Evolutionary conservation across 2,888 invertebrate species (phyloP).

Genomic region (Crematogaster levior): DNA sequence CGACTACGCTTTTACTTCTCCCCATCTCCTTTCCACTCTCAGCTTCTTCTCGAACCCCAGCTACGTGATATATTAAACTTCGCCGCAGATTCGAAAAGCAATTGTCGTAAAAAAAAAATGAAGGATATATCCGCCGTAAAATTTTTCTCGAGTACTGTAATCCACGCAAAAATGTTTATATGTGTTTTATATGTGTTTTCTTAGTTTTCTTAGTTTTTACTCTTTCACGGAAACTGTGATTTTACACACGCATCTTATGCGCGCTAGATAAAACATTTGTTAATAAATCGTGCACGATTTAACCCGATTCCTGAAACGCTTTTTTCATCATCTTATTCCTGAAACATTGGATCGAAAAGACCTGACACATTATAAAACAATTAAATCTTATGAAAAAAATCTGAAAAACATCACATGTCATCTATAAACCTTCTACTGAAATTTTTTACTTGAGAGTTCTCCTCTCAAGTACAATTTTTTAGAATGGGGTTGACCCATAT

Average conservation of each 20-base stretch:
- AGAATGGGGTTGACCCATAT: too few species aligned
- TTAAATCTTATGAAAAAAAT: too few species aligned
- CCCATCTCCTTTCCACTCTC: background rate
- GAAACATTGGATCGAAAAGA: too few species aligned
- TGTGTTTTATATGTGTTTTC: too few species aligned
- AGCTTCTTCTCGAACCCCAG: background rate
- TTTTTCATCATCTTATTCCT: too few species aligned
- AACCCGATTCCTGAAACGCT: too few species aligned
- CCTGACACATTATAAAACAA: too few species aligned
- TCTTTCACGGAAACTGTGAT: background rate
- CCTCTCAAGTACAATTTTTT: too few species aligned
- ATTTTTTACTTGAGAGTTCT: too few species aligned
- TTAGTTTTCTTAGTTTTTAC: background rate
- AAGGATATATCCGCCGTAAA: background rate
- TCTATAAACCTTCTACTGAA: too few species aligned
- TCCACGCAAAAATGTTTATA: background rate
- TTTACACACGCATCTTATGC: background rate
- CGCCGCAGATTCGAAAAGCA: conserved; percentile 14
- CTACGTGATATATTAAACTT: conserved; percentile 8
- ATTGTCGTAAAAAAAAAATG: conserved; percentile 24
- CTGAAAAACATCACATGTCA: too few species aligned
- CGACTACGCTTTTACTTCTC: conserved; percentile 21
- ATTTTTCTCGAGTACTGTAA: background rate
- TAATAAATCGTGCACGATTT: too few species aligned
- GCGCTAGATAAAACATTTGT: background rate